Base-by-base conservation (phyloP, 1,140 invertebrate genomes). In the Andrena cerasifolii region DNA sequence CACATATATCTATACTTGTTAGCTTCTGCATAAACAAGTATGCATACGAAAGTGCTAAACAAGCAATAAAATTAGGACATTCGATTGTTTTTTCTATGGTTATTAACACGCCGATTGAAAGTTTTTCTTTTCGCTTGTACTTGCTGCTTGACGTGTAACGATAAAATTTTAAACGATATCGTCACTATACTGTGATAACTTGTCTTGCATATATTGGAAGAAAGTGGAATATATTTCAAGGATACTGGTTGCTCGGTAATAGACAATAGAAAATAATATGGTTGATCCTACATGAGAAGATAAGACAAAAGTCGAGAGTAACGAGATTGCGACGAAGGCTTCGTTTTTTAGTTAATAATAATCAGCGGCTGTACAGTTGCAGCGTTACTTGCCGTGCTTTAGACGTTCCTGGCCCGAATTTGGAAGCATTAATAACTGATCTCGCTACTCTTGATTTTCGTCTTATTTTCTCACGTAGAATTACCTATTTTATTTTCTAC, bases 1-100 rank as follows among this genome's bases (percentile, higher is more conserved):
- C 54, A 83, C 74, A 66, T 33, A 18, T 62, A 45, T 54, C 8
- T 61, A 24, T 61, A 7, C n/a, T 40, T 40, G 12, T 53, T 45
- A 68, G 62, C 28, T 56, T 75, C 8, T 45, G n/a, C 16, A 53
- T 54, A 68, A 40, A 36, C 18, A 56, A 66, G 18, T 58, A 59
- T 5, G 33, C 45, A 53, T 62, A 73, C 16, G 33, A 54, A n/a
- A 43, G 28, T 54, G 14, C 26, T 43, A 43, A 65, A 65, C 26
- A 16, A 74, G 8, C 16, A 54, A 40, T 14, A 61, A 49, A 72
- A 18, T 40, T 56, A n/a, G 3, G 24, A 21, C 36, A 8, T 18
- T 73, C 16, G 18, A 74, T 56, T 36, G 6, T 28, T 40, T 3
- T 3, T 36, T n/a, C 8, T 18, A 36, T 73, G n/a, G 12, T 56